A percentile compares a stretch with the other conserved stretches of the same genome.
These are phyloP conservation scores for Sterrhoptilus dennistouni DNA, from an alignment of 2,113 vertebrate species.

Conservation along the genomic window DNA sequence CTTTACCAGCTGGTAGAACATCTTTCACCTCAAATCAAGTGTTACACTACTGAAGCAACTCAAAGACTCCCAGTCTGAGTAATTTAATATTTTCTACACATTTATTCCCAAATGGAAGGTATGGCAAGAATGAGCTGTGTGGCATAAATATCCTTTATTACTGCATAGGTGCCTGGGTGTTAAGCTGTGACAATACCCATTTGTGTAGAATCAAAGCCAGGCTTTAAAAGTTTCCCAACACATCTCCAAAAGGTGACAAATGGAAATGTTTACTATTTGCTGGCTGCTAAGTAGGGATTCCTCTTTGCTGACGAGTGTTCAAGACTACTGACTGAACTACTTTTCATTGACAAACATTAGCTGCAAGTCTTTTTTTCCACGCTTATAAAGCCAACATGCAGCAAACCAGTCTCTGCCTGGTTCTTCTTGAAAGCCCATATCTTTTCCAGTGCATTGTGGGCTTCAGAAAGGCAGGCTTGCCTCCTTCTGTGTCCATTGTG, in stretches of 20 bases:
- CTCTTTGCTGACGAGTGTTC: not conserved
- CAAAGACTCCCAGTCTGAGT: not conserved
- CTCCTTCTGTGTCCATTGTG: constrained; percentile 65
- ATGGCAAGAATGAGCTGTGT: not conserved
- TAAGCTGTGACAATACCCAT: not conserved
- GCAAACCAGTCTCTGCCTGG: constrained; percentile 40
- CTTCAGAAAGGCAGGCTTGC: constrained; percentile 63
- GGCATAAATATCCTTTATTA: not conserved
- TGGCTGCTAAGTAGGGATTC: constrained; percentile 22
- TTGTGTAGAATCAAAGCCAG: not conserved
- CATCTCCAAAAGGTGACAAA: not conserved
- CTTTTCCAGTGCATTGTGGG: constrained; percentile 22
- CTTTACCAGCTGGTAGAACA: not conserved
- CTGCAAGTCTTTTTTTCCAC: not conserved
- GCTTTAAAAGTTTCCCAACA: not conserved
- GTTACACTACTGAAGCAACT: not conserved
- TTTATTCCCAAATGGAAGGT: not conserved
- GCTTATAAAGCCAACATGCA: constrained; percentile 23
- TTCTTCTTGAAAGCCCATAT: constrained; percentile 31
- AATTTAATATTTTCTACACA: not conserved
- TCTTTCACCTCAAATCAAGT: not conserved
- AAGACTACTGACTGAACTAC: constrained; percentile 8
- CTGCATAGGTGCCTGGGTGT: not conserved
- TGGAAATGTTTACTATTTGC: constrained; percentile 38
- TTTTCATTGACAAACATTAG: constrained; percentile 24